Evolutionary conservation across 2,113 vertebrate species (phyloP).

Genomic region (Cynocephalus volans): DNA sequence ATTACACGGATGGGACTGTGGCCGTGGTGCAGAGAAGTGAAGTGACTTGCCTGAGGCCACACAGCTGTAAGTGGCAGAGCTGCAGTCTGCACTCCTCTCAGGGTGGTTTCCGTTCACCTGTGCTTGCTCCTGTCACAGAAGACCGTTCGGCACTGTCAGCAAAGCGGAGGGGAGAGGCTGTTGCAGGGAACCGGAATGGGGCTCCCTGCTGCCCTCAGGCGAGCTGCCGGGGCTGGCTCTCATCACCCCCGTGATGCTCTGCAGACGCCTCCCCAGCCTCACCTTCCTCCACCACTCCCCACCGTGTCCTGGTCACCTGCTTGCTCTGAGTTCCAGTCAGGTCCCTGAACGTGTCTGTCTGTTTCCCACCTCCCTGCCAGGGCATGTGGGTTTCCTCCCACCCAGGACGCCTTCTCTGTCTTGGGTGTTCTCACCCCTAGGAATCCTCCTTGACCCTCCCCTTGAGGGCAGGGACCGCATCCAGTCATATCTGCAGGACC

Average conservation of each 20-base stretch:
- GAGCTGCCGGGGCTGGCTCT: background rate
- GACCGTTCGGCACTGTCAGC: background rate
- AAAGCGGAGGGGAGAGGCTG: background rate
- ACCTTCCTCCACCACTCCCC: no score
- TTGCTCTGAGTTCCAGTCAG: background rate
- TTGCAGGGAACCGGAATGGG: background rate
- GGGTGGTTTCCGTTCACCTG: background rate
- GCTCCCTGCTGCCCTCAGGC: background rate
- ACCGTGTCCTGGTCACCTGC: background rate
- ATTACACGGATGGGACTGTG: background rate
- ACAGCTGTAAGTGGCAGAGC: background rate
- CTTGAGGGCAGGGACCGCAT: background rate
- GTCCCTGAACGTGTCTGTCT: background rate
- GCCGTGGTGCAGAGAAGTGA: background rate
- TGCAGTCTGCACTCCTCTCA: background rate
- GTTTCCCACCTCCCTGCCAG: background rate
- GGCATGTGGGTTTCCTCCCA: background rate
- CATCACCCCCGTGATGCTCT: background rate
- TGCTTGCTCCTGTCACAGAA: background rate
- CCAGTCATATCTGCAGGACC: background rate
- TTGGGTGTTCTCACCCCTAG: background rate
- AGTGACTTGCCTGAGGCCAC: background rate
- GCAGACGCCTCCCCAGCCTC: background rate
- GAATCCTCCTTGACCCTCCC: no score
- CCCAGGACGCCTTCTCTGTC: background rate